These are phyloP conservation scores for Nasonia vitripennis DNA, from an alignment of 1,140 invertebrate species.

Conservation along the genomic window DNA sequence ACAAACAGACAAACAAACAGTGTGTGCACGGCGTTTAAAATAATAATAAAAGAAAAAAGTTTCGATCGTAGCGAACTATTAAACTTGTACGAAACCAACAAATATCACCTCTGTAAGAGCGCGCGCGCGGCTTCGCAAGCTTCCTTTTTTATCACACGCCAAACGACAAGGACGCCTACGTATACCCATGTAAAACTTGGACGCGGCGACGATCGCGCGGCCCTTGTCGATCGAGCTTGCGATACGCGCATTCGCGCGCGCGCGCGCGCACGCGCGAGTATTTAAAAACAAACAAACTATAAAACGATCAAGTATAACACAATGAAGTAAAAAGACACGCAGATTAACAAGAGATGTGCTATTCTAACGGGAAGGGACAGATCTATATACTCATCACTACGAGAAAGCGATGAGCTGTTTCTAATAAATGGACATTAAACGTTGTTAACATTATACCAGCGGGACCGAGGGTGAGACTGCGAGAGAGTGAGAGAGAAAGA, in stretches of 20 bases:
- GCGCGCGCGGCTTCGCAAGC: not conserved
- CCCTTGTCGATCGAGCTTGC: conserved; percentile 24
- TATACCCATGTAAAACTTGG: not conserved
- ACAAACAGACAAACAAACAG: too few species aligned
- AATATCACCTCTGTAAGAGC: conserved; percentile 26
- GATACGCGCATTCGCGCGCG: conserved; percentile 2
- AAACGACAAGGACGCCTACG: not conserved
- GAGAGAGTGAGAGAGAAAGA: conserved; percentile 39
- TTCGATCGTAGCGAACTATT: conserved; percentile 48
- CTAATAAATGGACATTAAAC: conserved; percentile 66
- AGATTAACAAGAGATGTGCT: conserved; percentile 59
- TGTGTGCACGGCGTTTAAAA: conserved; percentile 39
- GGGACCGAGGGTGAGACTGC: conserved; percentile 20
- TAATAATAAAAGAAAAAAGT: conserved; percentile 24
- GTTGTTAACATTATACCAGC: conserved; percentile 61
- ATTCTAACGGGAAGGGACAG: conserved; percentile 55
- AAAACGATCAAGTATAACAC: not conserved
- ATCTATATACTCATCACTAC: conserved; percentile 63
- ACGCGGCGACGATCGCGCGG: not conserved
- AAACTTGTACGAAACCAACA: conserved; percentile 38
- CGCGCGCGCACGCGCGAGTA: too few species aligned
- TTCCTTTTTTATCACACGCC: not conserved
- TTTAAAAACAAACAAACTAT: conserved; percentile 53
- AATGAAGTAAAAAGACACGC: too few species aligned
- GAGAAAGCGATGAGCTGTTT: conserved; percentile 63